These are phyloP conservation scores for Orius insidiosus DNA, from an alignment of 1,140 invertebrate genomes.

Conservation along the genomic window DNA sequence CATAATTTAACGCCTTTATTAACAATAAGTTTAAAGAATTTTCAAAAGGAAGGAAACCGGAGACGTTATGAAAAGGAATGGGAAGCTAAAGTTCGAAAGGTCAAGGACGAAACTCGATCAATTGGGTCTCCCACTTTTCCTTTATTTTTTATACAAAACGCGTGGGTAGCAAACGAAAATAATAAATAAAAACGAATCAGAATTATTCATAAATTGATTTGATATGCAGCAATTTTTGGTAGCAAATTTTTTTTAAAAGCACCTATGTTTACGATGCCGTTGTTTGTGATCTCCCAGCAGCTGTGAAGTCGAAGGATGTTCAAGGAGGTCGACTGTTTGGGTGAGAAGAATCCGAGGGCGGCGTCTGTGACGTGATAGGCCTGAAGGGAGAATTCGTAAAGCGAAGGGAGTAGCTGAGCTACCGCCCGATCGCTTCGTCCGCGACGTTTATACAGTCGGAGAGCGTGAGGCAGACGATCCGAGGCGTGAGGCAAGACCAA, in stretches of 20 bases:
- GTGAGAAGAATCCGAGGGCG: slow-evolving; percentile 83
- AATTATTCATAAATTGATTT: too few relatives aligned
- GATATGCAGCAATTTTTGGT: too few relatives aligned
- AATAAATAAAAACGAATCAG: too few relatives aligned
- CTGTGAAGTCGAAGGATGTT: slow-evolving; percentile 74
- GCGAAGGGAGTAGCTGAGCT: slow-evolving; percentile 72
- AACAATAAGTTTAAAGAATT: too few relatives aligned
- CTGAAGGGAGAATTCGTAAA: slow-evolving; percentile 75
- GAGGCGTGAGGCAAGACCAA: slow-evolving; percentile 77
- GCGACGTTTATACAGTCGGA: slow-evolving; percentile 93
- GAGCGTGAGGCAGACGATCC: slow-evolving; percentile 75
- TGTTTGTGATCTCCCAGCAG: slow-evolving; percentile 94
- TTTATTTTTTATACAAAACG: too few relatives aligned
- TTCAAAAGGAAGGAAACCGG: too few relatives aligned
- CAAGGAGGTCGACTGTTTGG: slow-evolving; percentile 74
- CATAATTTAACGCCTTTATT: too few relatives aligned
- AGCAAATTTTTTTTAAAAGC: slow-evolving; percentile 24
- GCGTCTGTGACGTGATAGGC: slow-evolving; percentile 94
- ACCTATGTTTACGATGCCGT: slow-evolving; percentile 90
- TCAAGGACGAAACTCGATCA: too few relatives aligned
- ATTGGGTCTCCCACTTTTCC: too few relatives aligned
- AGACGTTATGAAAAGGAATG: too few relatives aligned
- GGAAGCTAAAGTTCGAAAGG: too few relatives aligned
- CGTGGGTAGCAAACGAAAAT: too few relatives aligned
- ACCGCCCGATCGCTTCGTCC: slow-evolving; percentile 80